These are phyloP conservation scores for Lepas anatifera DNA, from an alignment of 2,888 invertebrate genomes.

Conservation along the genomic window DNA sequence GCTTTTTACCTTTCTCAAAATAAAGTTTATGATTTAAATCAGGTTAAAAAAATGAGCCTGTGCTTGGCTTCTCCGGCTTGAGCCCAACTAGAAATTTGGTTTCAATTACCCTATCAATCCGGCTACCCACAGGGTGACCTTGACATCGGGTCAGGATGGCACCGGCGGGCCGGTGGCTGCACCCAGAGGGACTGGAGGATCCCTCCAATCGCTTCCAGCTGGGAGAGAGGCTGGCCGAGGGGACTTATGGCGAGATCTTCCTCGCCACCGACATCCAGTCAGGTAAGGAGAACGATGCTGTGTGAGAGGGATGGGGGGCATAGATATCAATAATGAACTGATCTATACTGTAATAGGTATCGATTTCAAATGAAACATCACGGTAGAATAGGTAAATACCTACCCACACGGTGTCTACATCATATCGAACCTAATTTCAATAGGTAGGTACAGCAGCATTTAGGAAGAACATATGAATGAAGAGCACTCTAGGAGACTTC, in stretches of 20 bases:
- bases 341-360: neutral
- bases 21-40: no score
- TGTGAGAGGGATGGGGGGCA: neutral
- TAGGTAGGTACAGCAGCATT: neutral
- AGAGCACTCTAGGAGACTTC: no score
- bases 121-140: no score
- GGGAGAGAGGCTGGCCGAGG: constrained; percentile 53
- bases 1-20: no score
- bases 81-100: no score
- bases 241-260: constrained; percentile 64
- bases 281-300: constrained; percentile 35
- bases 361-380: neutral
- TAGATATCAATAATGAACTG: neutral
- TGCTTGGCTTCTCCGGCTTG: no score
- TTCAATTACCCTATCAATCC: no score
- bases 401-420: neutral
- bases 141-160: no score
- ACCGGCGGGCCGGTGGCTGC: neutral
- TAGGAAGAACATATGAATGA: neutral
- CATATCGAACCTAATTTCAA: neutral
- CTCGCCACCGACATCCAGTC: constrained; percentile 55
- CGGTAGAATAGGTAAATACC: neutral
- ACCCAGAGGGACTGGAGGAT: constrained; percentile 44
- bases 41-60: no score
- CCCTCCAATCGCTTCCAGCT: constrained; percentile 63